Conservation (phyloP, 1,140 invertebrate species). For the Caenorhabditis briggsae region DNA sequence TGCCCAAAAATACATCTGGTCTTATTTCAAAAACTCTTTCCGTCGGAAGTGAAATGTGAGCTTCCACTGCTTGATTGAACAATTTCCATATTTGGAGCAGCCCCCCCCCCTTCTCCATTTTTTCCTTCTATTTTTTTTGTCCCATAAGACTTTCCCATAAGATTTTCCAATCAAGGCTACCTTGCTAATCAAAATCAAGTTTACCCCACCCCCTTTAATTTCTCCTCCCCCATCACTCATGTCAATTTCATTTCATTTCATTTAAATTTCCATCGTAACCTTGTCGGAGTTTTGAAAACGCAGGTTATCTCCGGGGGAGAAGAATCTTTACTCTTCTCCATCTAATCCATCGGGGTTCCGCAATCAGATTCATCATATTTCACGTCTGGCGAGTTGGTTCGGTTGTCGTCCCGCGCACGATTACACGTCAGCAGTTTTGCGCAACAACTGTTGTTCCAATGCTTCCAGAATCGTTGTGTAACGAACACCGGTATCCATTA, state of each 20-base stretch:
- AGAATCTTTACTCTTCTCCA: neutral
- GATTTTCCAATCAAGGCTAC: neutral
- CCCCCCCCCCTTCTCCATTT: neutral
- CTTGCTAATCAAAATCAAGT: conserved; percentile 33
- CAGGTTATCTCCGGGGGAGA: neutral
- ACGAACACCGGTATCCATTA: conserved; percentile 53
- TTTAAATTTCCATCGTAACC: conserved; percentile 23
- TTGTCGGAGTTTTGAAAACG: conserved; percentile 33
- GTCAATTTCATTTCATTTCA: conserved; percentile 20
- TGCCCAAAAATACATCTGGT: too few species aligned
- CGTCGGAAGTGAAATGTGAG: conserved; percentile 13
- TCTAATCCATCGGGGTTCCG: conserved; percentile 3
- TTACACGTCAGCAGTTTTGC: conserved; percentile 46
- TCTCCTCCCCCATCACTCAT: conserved; percentile 7
- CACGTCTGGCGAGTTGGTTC: conserved; percentile 19
- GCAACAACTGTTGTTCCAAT: conserved; percentile 30
- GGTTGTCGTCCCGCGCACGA: neutral
- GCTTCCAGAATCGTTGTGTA: conserved; percentile 39
- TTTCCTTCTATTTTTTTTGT: neutral
- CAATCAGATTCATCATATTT: conserved; percentile 56
- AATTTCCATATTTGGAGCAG: conserved; percentile 36
- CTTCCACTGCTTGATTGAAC: conserved; percentile 40
- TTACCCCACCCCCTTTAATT: neutral
- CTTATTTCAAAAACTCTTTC: neutral
- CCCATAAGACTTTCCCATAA: too few species aligned